Conservation (phyloP, 1,140 invertebrate genomes). For the Bilobella aurantiaca region DNA sequence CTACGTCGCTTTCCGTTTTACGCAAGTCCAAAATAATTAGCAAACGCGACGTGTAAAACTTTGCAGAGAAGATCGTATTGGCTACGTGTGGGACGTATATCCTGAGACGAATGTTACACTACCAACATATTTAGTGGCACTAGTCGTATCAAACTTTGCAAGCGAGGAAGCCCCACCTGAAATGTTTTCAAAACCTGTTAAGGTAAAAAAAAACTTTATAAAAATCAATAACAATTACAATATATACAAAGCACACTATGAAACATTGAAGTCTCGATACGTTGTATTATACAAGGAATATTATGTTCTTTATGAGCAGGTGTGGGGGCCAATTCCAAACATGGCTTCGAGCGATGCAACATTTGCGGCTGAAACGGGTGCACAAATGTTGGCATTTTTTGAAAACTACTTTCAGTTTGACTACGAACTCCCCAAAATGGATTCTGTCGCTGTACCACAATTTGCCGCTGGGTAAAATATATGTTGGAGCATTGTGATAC, state of each 20-base stretch:
- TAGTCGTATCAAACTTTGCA: conserved; percentile 21
- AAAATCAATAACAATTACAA: neutral
- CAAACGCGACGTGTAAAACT: too few species aligned
- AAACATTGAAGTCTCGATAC: too few species aligned
- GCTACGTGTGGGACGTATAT: conserved; percentile 17
- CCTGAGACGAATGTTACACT: neutral
- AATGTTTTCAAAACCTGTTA: neutral
- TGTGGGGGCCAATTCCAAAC: conserved; percentile 1
- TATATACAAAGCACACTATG: neutral
- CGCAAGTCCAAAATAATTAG: too few species aligned
- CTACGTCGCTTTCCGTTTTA: too few species aligned
- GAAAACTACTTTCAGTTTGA: conserved; percentile 13
- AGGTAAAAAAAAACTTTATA: too few species aligned
- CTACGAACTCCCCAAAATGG: conserved; percentile 16
- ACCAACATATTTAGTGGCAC: conserved; percentile 18
- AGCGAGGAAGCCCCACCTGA: neutral
- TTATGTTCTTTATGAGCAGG: neutral
- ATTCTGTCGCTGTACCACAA: conserved; percentile 16
- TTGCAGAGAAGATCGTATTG: conserved; percentile 6
- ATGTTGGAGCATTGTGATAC: conserved; percentile 8
- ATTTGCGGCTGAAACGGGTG: conserved; percentile 12
- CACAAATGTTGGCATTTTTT: conserved; percentile 16
- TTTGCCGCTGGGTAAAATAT: conserved; percentile 38
- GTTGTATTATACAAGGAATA: neutral
- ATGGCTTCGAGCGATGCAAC: neutral